These are phyloP conservation scores for Nannoperca obscura DNA, from an alignment of 2,797 vertebrate species.

Conservation along the genomic window DNA sequence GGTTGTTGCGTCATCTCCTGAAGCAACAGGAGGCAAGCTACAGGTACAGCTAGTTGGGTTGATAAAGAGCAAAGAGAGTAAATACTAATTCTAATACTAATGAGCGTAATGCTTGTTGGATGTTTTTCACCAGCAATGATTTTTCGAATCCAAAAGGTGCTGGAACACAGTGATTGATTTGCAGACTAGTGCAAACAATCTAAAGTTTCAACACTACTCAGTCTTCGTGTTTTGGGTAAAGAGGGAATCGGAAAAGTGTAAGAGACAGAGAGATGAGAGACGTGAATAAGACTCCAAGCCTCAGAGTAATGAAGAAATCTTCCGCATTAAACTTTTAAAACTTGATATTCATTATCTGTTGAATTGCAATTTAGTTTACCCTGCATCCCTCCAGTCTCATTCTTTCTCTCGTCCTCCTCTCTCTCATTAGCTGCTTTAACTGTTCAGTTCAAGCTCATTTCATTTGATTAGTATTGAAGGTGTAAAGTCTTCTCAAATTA, in stretches of 20 bases:
- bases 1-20: background rate
- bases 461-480: slow-evolving; percentile 51
- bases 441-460: slow-evolving; percentile 39
- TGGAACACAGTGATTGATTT: background rate
- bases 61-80: background rate
- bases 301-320: background rate
- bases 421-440: slow-evolving; percentile 38
- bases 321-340: slow-evolving; percentile 13
- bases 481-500: slow-evolving; percentile 42
- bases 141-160: background rate
- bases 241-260: background rate
- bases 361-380: slow-evolving; percentile 1
- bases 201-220: background rate
- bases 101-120: background rate
- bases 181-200: background rate
- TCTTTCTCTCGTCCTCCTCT: background rate
- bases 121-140: background rate
- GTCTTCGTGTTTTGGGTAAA: background rate
- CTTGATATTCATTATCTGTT: slow-evolving; percentile 10
- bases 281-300: too few species aligned
- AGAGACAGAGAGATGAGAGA: background rate
- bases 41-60: slow-evolving; percentile 11
- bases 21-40: background rate
- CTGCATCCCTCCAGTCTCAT: background rate
- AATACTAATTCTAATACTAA: background rate